A percentile compares a stretch with the other conserved stretches of the same genome.
Conservation (phyloP, 1,140 invertebrate genomes). For the Heliconius congener region DNA sequence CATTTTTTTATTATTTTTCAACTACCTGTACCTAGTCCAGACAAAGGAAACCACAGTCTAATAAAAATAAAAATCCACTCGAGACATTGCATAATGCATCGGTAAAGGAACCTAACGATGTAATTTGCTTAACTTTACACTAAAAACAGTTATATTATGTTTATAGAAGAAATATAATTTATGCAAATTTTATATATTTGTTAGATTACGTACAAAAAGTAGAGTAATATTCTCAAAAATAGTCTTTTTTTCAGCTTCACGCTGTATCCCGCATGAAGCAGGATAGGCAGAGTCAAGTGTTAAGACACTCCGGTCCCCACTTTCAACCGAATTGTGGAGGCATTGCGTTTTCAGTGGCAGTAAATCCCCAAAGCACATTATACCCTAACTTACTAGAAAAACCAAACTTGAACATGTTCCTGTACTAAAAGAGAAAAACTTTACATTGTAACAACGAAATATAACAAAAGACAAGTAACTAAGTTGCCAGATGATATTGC, state of each 20-base stretch:
- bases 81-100: neutral
- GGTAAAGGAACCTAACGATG: neutral
- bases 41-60: neutral
- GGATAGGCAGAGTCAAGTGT: no score
- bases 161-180: neutral
- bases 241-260: no score
- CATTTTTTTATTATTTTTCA: no score
- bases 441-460: constrained; percentile 6
- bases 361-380: neutral
- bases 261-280: no score
- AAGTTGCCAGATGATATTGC: constrained; percentile 66
- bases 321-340: no score
- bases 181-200: neutral
- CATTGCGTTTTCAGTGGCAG: no score
- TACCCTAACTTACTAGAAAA: neutral
- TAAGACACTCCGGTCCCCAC: no score
- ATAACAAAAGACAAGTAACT: constrained; percentile 60
- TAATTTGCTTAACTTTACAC: no score
- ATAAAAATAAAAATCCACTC: neutral
- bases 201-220: neutral
- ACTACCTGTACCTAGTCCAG: neutral
- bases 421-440: neutral
- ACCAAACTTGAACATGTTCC: neutral
- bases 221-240: no score
- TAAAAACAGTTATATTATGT: neutral